Conservation (phyloP, 2,113 vertebrate species). For the Saimiri boliviensis region DNA sequence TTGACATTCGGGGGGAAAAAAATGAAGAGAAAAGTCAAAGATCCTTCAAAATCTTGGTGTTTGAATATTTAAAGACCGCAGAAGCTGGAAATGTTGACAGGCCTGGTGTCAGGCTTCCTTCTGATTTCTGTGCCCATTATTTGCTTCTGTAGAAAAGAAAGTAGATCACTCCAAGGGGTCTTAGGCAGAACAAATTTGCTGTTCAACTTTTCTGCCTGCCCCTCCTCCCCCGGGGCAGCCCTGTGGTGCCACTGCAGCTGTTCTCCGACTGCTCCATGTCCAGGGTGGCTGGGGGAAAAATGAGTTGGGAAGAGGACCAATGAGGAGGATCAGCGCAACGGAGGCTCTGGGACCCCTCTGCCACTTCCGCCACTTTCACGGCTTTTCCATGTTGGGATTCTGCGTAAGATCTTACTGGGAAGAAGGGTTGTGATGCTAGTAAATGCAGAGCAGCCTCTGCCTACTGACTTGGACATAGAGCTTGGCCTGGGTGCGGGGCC, state of each 20-base stretch:
- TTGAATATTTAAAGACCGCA: slow-evolving; percentile 61
- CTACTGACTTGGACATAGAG: neutral
- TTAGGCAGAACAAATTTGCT: neutral
- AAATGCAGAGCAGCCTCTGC: neutral
- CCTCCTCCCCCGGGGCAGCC: rapidly evolving
- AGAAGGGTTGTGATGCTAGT: neutral
- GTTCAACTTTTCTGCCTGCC: neutral
- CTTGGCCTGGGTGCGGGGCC: neutral
- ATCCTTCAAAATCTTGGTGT: slow-evolving; percentile 50
- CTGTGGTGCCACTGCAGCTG: no score
- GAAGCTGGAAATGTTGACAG: slow-evolving; percentile 47
- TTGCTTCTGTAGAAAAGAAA: slow-evolving; percentile 8
- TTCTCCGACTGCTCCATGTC: neutral
- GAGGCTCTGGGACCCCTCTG: neutral
- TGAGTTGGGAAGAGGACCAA: neutral
- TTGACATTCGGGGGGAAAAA: slow-evolving; percentile 47
- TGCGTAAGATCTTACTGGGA: neutral
- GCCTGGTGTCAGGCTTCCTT: slow-evolving; percentile 50
- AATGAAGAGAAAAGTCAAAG: slow-evolving; percentile 47
- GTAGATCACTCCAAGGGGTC: neutral
- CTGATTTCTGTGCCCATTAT: slow-evolving; percentile 15
- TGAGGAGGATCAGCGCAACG: neutral
- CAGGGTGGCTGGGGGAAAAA: neutral
- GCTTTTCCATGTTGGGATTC: neutral
- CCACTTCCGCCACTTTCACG: neutral